Base-by-base conservation (phyloP, 2,113 vertebrate species). In the Grallaria varia region DNA sequence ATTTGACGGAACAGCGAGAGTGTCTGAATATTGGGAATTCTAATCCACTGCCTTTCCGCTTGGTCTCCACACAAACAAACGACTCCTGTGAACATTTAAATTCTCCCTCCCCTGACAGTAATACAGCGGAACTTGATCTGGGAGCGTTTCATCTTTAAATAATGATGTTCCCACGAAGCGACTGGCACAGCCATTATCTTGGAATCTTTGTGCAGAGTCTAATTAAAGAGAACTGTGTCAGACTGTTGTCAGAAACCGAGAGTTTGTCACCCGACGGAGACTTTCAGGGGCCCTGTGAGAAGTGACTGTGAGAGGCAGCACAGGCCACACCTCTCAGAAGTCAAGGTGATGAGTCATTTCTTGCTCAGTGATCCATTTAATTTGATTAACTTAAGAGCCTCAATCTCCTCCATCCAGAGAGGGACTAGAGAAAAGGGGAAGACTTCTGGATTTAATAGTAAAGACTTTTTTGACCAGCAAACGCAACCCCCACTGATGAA, bases 101-200 rank as follows among this genome's bases (percentile, higher is more conserved):
- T 59, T 85, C 66, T 64, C 49, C 58, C 28, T 93, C 68, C 77
- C 66, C 68, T 68, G 58, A 45, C 62, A 91, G 67, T 39, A 94
- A 76, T 2, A 63, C 31, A 73, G 76, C 3, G 10, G 21, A 83
- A 85, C 45, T 40, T 40, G 66, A 78, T 87, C 78, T 58, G 74
- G 84, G 31, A 62, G 49, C 17, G 66, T 76, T 89, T 94, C 50
- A 89, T 87, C 74, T 58, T 76, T 79, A 79, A 87, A 89, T 78
- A 89, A 96, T 27, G 53, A 93, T 69, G 77, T 49, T 89, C 94
- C 80, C 87, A 94, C 84, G 67, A 72, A 84, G 81, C 2, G 0
- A 87, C 37, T 16, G 47, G 88, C 73, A 78, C 21, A 83, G 85
- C 66, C 74, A 53, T 91, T 91, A 94, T 53, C 87, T 80, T 35